These are phyloP conservation scores for Ptychodera flava DNA, from an alignment of 35 echinoderm and acorn worm species.

Conservation along the genomic window DNA sequence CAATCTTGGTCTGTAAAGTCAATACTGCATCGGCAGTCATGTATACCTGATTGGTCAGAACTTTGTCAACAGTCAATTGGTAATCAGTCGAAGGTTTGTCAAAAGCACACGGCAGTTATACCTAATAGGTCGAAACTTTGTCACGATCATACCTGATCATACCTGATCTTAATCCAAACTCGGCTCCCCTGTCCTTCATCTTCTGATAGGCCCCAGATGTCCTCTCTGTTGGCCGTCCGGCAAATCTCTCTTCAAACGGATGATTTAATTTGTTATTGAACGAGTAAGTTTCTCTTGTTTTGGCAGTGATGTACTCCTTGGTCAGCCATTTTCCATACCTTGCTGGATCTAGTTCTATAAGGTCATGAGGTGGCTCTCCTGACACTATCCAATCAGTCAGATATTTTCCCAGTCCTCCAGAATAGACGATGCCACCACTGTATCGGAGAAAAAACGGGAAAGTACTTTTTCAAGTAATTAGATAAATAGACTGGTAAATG, in stretches of 20 bases:
- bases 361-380: constrained; percentile 95
- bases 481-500: too few species aligned
- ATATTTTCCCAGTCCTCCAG: constrained; percentile 81
- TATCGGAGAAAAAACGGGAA: too few species aligned
- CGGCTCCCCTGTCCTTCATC: constrained; percentile 65
- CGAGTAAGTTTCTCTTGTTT: constrained; percentile 70
- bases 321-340: constrained; percentile 79
- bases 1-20: too few species aligned
- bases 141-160: too few species aligned
- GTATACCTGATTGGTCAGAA: too few species aligned
- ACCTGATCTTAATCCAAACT: constrained; percentile 94
- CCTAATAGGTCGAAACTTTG: too few species aligned
- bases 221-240: constrained; percentile 79
- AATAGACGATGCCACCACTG: constrained; percentile 86
- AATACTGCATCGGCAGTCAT: too few species aligned
- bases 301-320: constrained; percentile 41
- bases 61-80: too few species aligned
- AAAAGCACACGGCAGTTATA: too few species aligned
- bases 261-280: constrained; percentile 68
- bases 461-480: too few species aligned
- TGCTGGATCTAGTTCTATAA: constrained; percentile 81
- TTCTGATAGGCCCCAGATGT: constrained; percentile 70
- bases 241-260: constrained; percentile 73
- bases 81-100: too few species aligned
- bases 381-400: constrained; percentile 86